Conservation (phyloP, 2,113 vertebrate genomes). For the Cettia cetti region DNA sequence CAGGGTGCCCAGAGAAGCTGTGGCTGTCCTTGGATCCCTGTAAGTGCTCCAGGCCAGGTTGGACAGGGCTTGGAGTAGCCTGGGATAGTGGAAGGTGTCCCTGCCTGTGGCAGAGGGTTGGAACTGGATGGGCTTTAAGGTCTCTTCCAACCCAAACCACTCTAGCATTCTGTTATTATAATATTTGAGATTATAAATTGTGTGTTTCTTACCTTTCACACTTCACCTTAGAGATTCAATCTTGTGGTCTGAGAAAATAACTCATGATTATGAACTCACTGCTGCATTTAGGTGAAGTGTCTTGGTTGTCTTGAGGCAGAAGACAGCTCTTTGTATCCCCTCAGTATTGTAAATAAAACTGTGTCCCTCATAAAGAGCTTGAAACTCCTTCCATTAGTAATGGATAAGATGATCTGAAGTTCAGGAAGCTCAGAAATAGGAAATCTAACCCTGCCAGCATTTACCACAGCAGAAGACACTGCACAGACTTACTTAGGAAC, state of each 20-base stretch:
- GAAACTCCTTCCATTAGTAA: background rate
- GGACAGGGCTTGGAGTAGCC: background rate
- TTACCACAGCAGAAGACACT: background rate
- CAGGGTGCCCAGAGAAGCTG: background rate
- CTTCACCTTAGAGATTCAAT: background rate
- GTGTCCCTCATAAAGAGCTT: background rate
- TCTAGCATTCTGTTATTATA: background rate
- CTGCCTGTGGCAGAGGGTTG: background rate
- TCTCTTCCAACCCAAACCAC: background rate
- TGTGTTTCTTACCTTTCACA: background rate
- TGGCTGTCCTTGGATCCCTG: background rate
- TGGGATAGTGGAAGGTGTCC: background rate
- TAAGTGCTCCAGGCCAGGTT: fast-evolving
- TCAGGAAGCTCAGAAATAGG: background rate
- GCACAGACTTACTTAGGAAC: background rate
- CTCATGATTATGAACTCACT: background rate
- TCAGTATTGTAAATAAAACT: background rate
- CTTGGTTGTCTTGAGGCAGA: background rate
- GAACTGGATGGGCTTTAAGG: background rate
- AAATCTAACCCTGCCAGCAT: background rate
- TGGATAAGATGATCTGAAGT: background rate
- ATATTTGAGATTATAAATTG: background rate
- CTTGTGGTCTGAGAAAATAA: background rate
- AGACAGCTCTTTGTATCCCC: background rate
- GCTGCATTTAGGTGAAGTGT: background rate